Base-by-base conservation (phyloP, 2,888 invertebrate species). In the Malthinus seriepunctatus region DNA sequence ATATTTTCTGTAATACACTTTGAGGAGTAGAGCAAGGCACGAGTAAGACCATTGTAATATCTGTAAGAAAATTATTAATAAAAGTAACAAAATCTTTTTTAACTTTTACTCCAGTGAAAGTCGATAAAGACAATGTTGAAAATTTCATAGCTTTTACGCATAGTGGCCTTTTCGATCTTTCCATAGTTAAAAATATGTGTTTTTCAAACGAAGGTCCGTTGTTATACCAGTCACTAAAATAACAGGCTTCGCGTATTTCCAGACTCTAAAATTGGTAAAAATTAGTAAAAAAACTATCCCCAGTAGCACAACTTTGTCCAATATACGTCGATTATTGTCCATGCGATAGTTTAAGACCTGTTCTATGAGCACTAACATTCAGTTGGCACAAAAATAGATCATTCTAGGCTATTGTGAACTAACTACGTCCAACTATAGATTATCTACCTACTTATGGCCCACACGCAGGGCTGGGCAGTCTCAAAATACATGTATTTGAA, bases 151-250 rank as follows among this genome's bases (percentile, higher is more conserved):
- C n/a, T 35, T 51, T 54, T 46, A 63, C 53, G 8, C 14, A 39
- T 11, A 58, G 34, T 6, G 63, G 63, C 32, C 47, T 52, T 39
- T 66, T 66, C 9, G 63, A 60, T 32, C 64, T 53, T 47, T 66
- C 64, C 66, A 66, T 66, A 10, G 64, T 60, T 14, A 64, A 46
- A 11, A 63, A 48, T n/a, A 66, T 11, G 33, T 49, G 49, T 46
- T 51, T 57, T n/a, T 56, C 37, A 2, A 60, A 48, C 12, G 34
- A 44, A 31, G 33, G 39, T 15, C 52, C 54, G 15, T 42, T 44
- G 8, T 60, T 38, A 33, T 62, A 62, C 66, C 66, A 66, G 8
- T 56, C 39, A 8, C 50, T 60, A 12, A 44, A 14, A 47, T 60
- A 66, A 34, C 64, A 64, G 4, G 66, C 61, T 14, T 66, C 60